These are phyloP conservation scores for Dicyrtomina minuta DNA, from an alignment of 2,888 invertebrate species.

Conservation along the genomic window DNA sequence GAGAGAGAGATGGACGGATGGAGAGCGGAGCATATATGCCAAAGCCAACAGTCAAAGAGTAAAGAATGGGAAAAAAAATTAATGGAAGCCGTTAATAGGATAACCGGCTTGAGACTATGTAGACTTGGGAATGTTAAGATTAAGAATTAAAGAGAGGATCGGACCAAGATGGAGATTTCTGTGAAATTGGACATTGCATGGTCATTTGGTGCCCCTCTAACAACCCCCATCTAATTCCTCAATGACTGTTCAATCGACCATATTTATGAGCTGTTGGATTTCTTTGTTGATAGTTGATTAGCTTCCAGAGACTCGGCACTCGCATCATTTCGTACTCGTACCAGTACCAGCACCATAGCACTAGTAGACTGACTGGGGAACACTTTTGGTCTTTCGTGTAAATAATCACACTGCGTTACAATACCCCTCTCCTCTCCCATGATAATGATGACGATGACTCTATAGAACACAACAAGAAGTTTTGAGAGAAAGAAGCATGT, in stretches of 20 bases:
- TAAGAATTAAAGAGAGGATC: not conserved
- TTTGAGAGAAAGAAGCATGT: not conserved
- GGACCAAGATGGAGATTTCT: not conserved
- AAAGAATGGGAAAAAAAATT: not conserved
- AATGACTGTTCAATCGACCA: slow-evolving; percentile 2
- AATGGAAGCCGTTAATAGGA: slow-evolving; percentile 5
- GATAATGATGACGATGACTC: too few species aligned
- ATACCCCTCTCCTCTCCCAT: too few species aligned
- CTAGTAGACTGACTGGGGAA: not conserved
- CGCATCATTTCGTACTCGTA: not conserved
- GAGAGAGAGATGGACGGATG: too few species aligned
- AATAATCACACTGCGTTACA: not conserved
- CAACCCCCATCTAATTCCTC: not conserved
- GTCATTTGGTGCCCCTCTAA: not conserved
- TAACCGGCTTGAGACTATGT: not conserved
- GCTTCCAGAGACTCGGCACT: not conserved
- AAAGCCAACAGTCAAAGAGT: too few species aligned
- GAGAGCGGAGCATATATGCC: too few species aligned
- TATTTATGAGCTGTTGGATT: not conserved
- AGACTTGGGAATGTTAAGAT: not conserved
- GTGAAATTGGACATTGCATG: not conserved
- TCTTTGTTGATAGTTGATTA: slow-evolving; percentile 3
- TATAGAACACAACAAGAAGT: too few species aligned
- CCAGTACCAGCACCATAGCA: too few species aligned
- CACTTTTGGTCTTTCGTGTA: slow-evolving; percentile 2